Conservation (phyloP, 1,140 invertebrate genomes). For the Aricia agestis region DNA sequence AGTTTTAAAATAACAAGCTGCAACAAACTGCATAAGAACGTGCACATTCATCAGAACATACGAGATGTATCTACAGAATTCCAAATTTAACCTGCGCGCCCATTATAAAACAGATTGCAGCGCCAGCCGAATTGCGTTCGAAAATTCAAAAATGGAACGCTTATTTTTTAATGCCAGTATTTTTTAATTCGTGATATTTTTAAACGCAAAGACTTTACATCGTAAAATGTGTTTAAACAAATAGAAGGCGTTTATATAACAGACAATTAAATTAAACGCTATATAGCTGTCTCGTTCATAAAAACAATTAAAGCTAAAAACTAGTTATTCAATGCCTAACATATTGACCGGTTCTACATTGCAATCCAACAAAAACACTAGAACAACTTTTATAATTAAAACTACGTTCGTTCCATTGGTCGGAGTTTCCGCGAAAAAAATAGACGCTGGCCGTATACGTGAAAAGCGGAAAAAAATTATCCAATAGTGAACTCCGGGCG, state of each 20-base stretch:
- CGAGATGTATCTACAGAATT: slow-evolving; percentile 46
- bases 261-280: background rate
- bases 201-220: background rate
- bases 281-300: background rate
- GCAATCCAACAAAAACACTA: slow-evolving; percentile 39
- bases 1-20: slow-evolving; percentile 2
- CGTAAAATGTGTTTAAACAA: background rate
- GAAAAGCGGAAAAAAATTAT: slow-evolving; percentile 68
- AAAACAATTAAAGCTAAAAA: slow-evolving; percentile 18
- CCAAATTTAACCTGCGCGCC: slow-evolving; percentile 54
- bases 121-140: slow-evolving; percentile 36
- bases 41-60: slow-evolving; percentile 41
- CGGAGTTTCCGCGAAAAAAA: slow-evolving; percentile 65
- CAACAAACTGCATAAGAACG: slow-evolving; percentile 19
- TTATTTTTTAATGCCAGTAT: background rate
- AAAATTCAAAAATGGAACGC: slow-evolving; percentile 33
- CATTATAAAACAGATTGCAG: slow-evolving; percentile 52
- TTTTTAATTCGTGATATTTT: background rate
- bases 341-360: slow-evolving; percentile 14
- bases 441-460: slow-evolving; percentile 56
- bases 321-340: slow-evolving; percentile 25
- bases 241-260: background rate
- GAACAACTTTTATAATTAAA: slow-evolving; percentile 72
- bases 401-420: slow-evolving; percentile 64
- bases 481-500: slow-evolving; percentile 50